Conservation (phyloP, 1,140 invertebrate genomes). For the Brachionus plicatilis region DNA sequence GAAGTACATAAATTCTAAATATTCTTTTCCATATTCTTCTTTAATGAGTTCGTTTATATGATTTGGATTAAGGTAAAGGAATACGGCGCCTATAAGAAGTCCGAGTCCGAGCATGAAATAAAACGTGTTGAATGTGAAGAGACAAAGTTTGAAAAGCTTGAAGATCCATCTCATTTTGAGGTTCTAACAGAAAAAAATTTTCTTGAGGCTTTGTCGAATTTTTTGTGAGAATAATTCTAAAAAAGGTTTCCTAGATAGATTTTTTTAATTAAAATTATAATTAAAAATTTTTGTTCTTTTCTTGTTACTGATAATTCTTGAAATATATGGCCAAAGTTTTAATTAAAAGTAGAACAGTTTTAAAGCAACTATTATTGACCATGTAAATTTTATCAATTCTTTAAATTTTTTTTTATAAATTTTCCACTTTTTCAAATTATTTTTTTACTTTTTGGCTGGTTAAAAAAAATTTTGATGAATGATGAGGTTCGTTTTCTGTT, state of each 20-base stretch:
- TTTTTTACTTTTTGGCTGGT: no score
- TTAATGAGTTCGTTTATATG: slow-evolving; percentile 26
- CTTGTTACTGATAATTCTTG: not conserved
- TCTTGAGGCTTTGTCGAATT: not conserved
- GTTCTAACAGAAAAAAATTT: not conserved
- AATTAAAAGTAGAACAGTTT: not conserved
- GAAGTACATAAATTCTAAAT: slow-evolving; percentile 25
- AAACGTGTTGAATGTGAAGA: slow-evolving; percentile 35
- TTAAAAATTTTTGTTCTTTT: not conserved
- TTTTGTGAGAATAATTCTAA: not conserved
- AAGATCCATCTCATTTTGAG: slow-evolving; percentile 33
- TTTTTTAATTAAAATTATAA: not conserved
- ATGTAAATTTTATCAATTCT: not conserved
- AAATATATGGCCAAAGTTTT: not conserved
- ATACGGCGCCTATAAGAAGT: not conserved
- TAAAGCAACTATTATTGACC: not conserved
- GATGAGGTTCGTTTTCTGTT: no score
- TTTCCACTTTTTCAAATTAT: not conserved
- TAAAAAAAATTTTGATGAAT: no score
- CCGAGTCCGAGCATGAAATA: slow-evolving; percentile 31
- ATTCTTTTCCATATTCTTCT: slow-evolving; percentile 29
- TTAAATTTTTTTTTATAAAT: not conserved
- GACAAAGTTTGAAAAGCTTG: slow-evolving; percentile 30
- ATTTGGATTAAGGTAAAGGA: slow-evolving; percentile 33
- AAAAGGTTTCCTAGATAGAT: not conserved